Evolutionary conservation across 2,888 invertebrate genomes (phyloP).

Genomic region (Chymomyza amoena): DNA sequence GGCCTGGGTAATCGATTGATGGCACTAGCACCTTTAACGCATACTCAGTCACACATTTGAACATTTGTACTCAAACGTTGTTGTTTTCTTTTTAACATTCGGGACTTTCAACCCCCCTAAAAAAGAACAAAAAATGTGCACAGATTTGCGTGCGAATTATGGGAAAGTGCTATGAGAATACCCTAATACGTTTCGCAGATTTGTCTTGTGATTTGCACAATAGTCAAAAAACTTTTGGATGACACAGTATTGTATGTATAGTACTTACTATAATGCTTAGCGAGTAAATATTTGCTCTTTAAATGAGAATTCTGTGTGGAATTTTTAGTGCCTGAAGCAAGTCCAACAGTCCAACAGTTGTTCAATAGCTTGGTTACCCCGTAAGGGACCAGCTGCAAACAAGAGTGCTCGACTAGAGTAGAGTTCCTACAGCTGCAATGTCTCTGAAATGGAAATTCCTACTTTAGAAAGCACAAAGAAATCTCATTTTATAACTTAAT

Average conservation of each 20-base stretch:
- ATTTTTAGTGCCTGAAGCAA: slow-evolving; percentile 31
- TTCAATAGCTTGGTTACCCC: slow-evolving; percentile 32
- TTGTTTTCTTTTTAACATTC: not conserved
- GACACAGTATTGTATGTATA: not conserved
- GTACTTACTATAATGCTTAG: not conserved
- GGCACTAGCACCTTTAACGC: slow-evolving; percentile 39
- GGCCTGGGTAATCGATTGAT: slow-evolving; percentile 51
- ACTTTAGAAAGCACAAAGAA: slow-evolving; percentile 12
- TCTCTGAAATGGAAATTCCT: slow-evolving; percentile 33
- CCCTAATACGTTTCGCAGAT: slow-evolving; percentile 60
- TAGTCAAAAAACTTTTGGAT: slow-evolving; percentile 20
- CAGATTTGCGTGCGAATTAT: slow-evolving; percentile 74
- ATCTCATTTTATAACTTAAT: slow-evolving; percentile 65
- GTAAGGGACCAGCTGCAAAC: slow-evolving; percentile 47
- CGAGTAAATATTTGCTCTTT: slow-evolving; percentile 66
- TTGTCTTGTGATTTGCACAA: slow-evolving; percentile 63
- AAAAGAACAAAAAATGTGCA: slow-evolving; percentile 62
- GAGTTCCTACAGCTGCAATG: slow-evolving; percentile 24
- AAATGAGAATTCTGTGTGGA: slow-evolving; percentile 67
- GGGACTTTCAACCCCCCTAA: slow-evolving; percentile 41
- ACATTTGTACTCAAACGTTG: slow-evolving; percentile 24
- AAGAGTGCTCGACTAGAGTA: slow-evolving; percentile 22
- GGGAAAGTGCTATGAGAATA: slow-evolving; percentile 72
- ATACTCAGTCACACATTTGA: slow-evolving; percentile 43
- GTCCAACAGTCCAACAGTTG: slow-evolving; percentile 60